Evolutionary conservation across 2,888 invertebrate genomes (phyloP), one percentile per base, ranked within the genome.

Genomic region (Gastracanthus pulcherrimus): DNA sequence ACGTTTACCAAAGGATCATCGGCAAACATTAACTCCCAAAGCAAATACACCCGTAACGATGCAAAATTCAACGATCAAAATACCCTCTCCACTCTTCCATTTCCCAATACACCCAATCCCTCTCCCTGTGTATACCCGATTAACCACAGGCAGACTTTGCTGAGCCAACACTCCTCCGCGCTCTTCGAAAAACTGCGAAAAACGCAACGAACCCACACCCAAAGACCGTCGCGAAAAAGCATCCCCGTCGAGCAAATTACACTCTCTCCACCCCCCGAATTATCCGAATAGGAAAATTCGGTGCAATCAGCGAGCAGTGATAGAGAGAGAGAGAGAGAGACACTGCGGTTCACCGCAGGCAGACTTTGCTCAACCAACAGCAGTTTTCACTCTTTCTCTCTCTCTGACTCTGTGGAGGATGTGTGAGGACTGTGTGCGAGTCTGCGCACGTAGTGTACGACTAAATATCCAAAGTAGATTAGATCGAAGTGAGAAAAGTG

Each of bases 61-160:
- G n/a, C 45, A 45, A 45, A 45, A 13, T 16, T 16, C 13, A n/a
- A 13, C 45, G n/a, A 45, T 45, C 41, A 41, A 1, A 16, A 16
- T 41, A 16, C 11, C 13, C 2, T 11, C 16, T 51, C 51, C 3
- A 6, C 16, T 51, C 4, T 7, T n/a, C n/a, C n/a, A n/a, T n/a
- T n/a, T n/a, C n/a, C n/a, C n/a, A n/a, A n/a, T n/a, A n/a, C n/a
- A n/a, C n/a, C n/a, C n/a, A n/a, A n/a, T n/a, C n/a, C n/a, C n/a
- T n/a, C n/a, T n/a, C n/a, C n/a, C n/a, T n/a, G n/a, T 7, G 38
- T 41, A 7, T 41, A 16, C 41, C 11, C 7, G 38, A 4, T 34
- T 7, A 9, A 31, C 66, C 51, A 31, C 76, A 55, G 23, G 55
- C 48, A 76, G 76, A 67, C 76, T 66, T 66, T 76, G 76, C 66